phyloP scores from a whole-genome alignment of 2,888 invertebrate genomes.

The Tineola bisselliella region DNA sequence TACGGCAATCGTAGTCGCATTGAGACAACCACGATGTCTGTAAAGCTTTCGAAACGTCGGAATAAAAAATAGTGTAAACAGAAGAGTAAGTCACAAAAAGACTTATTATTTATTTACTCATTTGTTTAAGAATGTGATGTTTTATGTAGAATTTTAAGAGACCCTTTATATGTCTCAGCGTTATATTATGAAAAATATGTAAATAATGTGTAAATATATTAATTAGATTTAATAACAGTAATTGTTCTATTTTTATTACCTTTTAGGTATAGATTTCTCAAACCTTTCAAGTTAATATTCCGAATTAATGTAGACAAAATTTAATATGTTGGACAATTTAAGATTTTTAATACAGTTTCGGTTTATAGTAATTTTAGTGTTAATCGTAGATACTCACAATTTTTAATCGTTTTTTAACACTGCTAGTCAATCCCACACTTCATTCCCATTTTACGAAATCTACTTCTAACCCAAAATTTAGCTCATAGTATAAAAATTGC shows the following conservation, averaged over 20 bases:
- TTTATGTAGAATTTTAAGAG: slow-evolving; percentile 28
- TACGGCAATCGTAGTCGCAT: too few relatives aligned
- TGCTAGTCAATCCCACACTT: not conserved
- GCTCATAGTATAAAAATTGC: not conserved
- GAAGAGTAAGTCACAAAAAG: too few relatives aligned
- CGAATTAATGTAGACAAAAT: not conserved
- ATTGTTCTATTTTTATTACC: not conserved
- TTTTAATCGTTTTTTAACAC: not conserved
- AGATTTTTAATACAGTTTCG: not conserved
- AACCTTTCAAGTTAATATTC: not conserved
- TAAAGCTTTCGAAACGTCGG: too few relatives aligned
- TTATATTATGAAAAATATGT: slow-evolving; percentile 30
- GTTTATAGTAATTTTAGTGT: not conserved
- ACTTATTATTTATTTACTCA: slow-evolving; percentile 17
- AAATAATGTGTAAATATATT: slow-evolving; percentile 32
- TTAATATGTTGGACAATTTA: not conserved
- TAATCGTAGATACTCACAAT: not conserved
- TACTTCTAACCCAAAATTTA: not conserved
- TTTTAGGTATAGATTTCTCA: not conserved
- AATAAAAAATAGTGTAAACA: too few relatives aligned
- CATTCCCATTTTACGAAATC: not conserved
- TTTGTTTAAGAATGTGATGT: slow-evolving; percentile 23
- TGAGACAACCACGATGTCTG: too few relatives aligned
- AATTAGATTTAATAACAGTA: not conserved
- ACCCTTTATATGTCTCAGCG: slow-evolving; percentile 32